A percentile compares a stretch with the other conserved stretches of the same genome.
Evolutionary conservation across 2,888 invertebrate species (phyloP).

Genomic region (Gandaritis pyraliata): DNA sequence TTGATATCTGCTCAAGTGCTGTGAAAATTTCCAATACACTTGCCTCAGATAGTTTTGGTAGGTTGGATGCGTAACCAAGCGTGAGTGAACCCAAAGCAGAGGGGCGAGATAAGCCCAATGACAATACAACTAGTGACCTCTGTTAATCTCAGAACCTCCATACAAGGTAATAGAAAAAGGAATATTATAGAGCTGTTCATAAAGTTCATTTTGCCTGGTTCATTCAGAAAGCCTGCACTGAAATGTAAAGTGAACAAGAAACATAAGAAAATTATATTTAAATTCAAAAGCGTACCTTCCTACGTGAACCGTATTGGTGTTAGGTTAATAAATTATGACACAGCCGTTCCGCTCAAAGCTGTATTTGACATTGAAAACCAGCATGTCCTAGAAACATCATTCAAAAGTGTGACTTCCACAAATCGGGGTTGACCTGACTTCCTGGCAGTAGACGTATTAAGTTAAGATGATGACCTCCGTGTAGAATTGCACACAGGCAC

Average conservation of each 20-base stretch:
- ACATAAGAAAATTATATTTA: too few relatives aligned
- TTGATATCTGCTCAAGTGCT: constrained; percentile 53
- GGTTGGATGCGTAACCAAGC: constrained; percentile 58
- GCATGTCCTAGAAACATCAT: background rate
- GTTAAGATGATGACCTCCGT: constrained; percentile 18
- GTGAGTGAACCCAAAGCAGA: constrained; percentile 59
- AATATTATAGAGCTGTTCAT: too few relatives aligned
- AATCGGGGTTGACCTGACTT: constrained; percentile 9
- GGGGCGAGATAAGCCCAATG: constrained; percentile 60
- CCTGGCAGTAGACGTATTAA: constrained; percentile 16
- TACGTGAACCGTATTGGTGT: background rate
- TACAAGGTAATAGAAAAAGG: background rate
- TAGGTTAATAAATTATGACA: background rate
- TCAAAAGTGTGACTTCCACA: constrained; percentile 5
- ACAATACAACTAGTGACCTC: constrained; percentile 59
- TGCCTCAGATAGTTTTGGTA: constrained; percentile 59
- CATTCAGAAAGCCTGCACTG: too few relatives aligned
- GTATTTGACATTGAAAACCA: constrained; percentile 1
- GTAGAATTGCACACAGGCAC: constrained; percentile 38
- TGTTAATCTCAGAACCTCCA: constrained; percentile 9
- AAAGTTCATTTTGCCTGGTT: too few relatives aligned
- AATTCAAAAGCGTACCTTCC: too few relatives aligned
- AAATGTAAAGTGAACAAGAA: too few relatives aligned
- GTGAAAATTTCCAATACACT: constrained; percentile 73
- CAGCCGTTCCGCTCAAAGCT: background rate